phyloP scores from a whole-genome alignment of 2,888 invertebrate species.

The Drosophila paracracens region DNA sequence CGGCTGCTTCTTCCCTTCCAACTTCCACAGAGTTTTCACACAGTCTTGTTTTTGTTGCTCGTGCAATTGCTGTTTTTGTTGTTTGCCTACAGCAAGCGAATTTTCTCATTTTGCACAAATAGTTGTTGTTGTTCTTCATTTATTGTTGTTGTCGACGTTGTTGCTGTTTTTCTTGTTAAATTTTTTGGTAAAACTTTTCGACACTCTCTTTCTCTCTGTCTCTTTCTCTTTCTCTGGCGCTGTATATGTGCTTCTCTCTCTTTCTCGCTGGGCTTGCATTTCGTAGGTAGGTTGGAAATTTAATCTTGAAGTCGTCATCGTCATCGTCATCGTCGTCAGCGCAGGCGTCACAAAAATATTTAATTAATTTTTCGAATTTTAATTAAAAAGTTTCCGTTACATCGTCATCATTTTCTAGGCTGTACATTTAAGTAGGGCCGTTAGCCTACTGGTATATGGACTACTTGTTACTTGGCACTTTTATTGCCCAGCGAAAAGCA shows the following conservation, averaged over 20 bases:
- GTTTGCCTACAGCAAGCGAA: constrained; percentile 65
- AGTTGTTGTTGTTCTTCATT: constrained; percentile 34
- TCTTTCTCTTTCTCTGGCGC: neutral
- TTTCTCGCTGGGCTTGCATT: constrained; percentile 62
- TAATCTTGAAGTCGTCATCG: constrained; percentile 81
- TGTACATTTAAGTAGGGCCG: constrained; percentile 2
- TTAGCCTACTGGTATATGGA: constrained; percentile 11
- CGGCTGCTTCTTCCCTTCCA: constrained; percentile 6
- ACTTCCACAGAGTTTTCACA: constrained; percentile 30
- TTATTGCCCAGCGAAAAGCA: constrained; percentile 68
- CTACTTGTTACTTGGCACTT: constrained; percentile 55
- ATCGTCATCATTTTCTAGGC: constrained; percentile 62
- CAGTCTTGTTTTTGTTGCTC: constrained; percentile 11
- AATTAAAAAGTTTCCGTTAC: constrained; percentile 79
- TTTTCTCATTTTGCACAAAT: constrained; percentile 77
- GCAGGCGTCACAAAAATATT: constrained; percentile 78
- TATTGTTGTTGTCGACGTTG: constrained; percentile 7
- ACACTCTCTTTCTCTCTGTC: constrained; percentile 42
- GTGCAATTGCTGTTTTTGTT: constrained; percentile 35
- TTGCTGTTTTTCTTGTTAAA: constrained; percentile 28
- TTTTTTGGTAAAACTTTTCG: constrained; percentile 64
- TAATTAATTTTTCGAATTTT: constrained; percentile 81
- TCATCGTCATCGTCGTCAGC: constrained; percentile 57
- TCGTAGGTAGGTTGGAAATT: constrained; percentile 80
- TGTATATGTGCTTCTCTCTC: constrained; percentile 8